Percentiles rank a stretch among this genome's conserved stretches.
These are phyloP conservation scores for Cheiracanthium punctorium DNA, from an alignment of 2,888 invertebrate genomes.

Conservation along the genomic window DNA sequence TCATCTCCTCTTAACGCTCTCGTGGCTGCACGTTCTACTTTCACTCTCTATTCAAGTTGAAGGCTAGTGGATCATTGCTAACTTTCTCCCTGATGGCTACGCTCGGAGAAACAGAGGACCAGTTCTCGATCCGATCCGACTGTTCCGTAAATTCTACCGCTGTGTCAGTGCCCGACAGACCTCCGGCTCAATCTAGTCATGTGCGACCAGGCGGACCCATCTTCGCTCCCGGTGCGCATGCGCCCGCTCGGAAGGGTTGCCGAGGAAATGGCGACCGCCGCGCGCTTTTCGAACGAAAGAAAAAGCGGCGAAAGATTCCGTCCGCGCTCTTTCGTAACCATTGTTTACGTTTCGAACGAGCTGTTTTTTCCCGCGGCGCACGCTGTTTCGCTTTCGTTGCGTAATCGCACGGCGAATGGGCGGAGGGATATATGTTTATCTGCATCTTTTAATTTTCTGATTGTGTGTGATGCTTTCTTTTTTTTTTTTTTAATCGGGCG, in stretches of 20 bases:
- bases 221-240: conserved; percentile 33
- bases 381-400: too few species aligned
- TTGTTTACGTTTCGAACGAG: conserved; percentile 34
- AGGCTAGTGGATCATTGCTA: conserved; percentile 65
- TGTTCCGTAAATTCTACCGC: conserved; percentile 46
- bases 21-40: conserved; percentile 36
- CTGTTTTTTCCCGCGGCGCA: neutral
- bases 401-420: too few species aligned
- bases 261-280: neutral
- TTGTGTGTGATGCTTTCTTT: too few species aligned
- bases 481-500: too few species aligned
- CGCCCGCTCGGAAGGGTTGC: conserved; percentile 20
- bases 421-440: too few species aligned
- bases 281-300: neutral
- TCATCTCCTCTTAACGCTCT: conserved; percentile 44
- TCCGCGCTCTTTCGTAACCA: conserved; percentile 31
- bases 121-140: conserved; percentile 28
- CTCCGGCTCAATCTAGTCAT: conserved; percentile 43
- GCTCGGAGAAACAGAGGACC: conserved; percentile 40
- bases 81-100: conserved; percentile 20
- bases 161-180: conserved; percentile 69
- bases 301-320: neutral
- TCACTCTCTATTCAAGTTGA: conserved; percentile 62
- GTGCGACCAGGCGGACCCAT: conserved; percentile 16
- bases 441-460: too few species aligned